Conservation (phyloP, 2,888 invertebrate genomes). For the Petrophora chlorosata region DNA sequence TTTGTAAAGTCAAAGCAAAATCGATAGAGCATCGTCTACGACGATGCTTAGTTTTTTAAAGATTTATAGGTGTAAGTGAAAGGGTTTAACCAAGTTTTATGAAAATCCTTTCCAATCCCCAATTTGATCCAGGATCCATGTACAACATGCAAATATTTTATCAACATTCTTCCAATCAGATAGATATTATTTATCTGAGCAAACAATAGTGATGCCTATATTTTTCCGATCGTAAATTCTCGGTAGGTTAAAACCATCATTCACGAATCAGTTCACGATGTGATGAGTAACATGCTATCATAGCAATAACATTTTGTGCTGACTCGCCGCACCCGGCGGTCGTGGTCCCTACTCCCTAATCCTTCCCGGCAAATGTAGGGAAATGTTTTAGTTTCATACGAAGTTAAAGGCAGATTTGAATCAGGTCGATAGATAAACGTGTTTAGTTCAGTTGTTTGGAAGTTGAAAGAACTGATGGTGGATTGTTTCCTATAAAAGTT, state of each 20-base stretch:
- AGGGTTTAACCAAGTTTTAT: too few species aligned
- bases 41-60: too few species aligned
- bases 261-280: not conserved
- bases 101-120: too few species aligned
- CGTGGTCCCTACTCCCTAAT: slow-evolving; percentile 15
- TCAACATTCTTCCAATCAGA: too few species aligned
- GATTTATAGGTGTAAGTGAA: too few species aligned
- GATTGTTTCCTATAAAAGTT: too few species aligned
- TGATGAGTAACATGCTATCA: slow-evolving; percentile 20
- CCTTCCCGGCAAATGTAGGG: slow-evolving; percentile 13
- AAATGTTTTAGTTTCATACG: slow-evolving; percentile 26
- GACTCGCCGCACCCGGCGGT: slow-evolving; percentile 31
- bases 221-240: slow-evolving; percentile 15
- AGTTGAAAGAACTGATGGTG: not conserved
- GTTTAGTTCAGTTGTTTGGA: not conserved
- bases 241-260: slow-evolving; percentile 2
- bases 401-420: slow-evolving; percentile 19
- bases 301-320: slow-evolving; percentile 47
- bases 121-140: too few species aligned
- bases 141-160: too few species aligned
- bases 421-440: slow-evolving; percentile 9
- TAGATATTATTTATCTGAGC: too few species aligned
- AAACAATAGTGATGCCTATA: too few species aligned
- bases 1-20: too few species aligned
- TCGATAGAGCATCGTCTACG: too few species aligned